Evolutionary conservation across 92 coral and sea anemone species (phyloP), one percentile per base, ranked within the genome.

Genomic region (Phymanthus crucifer): DNA sequence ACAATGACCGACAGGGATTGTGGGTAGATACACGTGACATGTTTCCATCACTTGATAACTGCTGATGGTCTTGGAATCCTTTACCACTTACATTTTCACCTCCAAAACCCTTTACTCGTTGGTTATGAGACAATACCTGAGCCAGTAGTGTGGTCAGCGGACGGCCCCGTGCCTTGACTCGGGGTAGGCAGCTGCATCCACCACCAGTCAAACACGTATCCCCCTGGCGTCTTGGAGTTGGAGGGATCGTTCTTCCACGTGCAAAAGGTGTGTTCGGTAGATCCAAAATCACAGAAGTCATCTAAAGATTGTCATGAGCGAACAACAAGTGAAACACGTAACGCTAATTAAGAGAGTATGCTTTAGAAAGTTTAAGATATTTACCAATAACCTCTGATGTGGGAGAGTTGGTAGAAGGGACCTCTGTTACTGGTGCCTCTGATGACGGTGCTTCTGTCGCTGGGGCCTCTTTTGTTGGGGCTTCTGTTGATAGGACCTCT

Each of bases 191-290:
- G 74, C 7, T 67, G 50, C 56, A 72, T 80, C 65, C 88, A 76
- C 66, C 86, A 50, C 91, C 91, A 87, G 69, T 87, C 85, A 61
- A 71, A 83, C n/a, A 40, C 74, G 33, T 82, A 82, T 6, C 80
- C 80, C 17, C 67, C 86, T n/a, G 73, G 72, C 1, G 80, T 32
- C 21, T 40, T 61, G 31, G 86, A 82, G 52, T 82, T 82, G 27
- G 73, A 74, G 3, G 80, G 80, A 35, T 82, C 86, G 33, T 82
- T 82, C 12, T 19, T 65, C 86, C 86, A 82, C 12, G 66, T 70
- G 48, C 86, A 82, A 6, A 72, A 45, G 10, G 79, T 82, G 10
- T 66, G 40, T 13, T 34, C 32, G 1, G 48, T 24, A 17, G 35
- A 21, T 32, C 86, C 86, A 74, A 82, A 82, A 50, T 82, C 86